Evolutionary conservation across 1,140 invertebrate genomes (phyloP).

Genomic region (Physella acuta): DNA sequence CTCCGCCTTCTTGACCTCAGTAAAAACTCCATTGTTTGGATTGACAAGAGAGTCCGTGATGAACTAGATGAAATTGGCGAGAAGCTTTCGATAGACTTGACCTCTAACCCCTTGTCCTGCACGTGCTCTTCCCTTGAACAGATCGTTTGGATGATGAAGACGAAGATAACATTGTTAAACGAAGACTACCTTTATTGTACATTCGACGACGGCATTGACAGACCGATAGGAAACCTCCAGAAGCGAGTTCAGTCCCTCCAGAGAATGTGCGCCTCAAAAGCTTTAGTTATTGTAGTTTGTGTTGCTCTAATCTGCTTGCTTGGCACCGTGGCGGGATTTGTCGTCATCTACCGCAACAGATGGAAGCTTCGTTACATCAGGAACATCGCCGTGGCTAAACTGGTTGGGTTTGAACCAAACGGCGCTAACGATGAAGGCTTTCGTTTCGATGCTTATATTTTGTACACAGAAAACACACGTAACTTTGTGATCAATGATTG

Average conservation of each 20-base stretch:
- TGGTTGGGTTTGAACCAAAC: background rate
- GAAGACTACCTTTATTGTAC: background rate
- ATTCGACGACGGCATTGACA: background rate
- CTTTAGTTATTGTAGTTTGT: background rate
- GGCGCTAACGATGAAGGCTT: background rate
- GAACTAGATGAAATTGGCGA: constrained; percentile 2
- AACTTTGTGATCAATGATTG: constrained; percentile 27
- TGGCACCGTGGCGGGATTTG: background rate
- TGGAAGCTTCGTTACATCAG: constrained; percentile 4
- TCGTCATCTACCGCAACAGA: background rate
- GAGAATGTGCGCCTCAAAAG: background rate
- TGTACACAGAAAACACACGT: constrained; percentile 26
- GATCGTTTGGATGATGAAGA: constrained; percentile 1
- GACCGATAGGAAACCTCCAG: background rate
- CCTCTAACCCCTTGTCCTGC: background rate
- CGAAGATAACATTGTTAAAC: background rate
- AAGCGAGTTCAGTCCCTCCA: background rate
- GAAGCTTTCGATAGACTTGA: background rate
- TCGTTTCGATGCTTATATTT: constrained; percentile 32
- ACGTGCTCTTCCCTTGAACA: background rate
- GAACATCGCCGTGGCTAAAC: background rate
- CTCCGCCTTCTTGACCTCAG: constrained; percentile 1
- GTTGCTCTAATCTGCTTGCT: background rate
- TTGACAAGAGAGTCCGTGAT: background rate
- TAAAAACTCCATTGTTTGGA: constrained; percentile 3